phyloP scores from a whole-genome alignment of 30 jellyfish, hydroid and myxozoan genomes.

The Catostylus mosaicus region DNA sequence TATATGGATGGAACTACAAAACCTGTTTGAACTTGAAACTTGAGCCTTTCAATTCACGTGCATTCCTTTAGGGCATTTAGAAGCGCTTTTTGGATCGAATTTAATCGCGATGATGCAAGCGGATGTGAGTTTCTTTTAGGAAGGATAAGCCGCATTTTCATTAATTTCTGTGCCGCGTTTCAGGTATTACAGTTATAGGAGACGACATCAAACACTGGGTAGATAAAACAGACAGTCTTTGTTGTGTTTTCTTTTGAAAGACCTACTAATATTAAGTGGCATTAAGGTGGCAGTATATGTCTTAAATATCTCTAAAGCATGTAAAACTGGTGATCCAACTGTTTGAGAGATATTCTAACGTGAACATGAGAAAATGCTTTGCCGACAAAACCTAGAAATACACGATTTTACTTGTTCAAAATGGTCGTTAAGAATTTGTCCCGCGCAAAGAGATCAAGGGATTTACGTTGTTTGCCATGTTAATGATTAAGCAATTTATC shows the following conservation, averaged over 20 bases:
- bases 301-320: background rate
- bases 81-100: too few relatives aligned
- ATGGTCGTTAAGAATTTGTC: background rate
- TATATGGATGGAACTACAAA: background rate
- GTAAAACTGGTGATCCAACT: background rate
- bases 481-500: background rate
- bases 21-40: background rate
- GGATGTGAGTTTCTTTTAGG: background rate
- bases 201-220: background rate
- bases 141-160: background rate
- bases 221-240: background rate
- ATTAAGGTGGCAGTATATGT: background rate
- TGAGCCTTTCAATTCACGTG: background rate
- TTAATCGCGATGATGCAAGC: background rate
- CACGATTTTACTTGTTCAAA: background rate
- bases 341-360: constrained; percentile 1
- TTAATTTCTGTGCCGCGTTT: constrained; percentile 3
- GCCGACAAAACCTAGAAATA: background rate
- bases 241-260: background rate
- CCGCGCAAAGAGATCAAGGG: background rate
- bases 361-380: background rate
- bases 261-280: background rate
- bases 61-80: background rate
- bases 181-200: background rate
- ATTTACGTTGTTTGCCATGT: background rate